A percentile compares a stretch with the other conserved stretches of the same genome.
Evolutionary conservation across 1,140 invertebrate genomes (phyloP).

Genomic region (Zophobas morio): DNA sequence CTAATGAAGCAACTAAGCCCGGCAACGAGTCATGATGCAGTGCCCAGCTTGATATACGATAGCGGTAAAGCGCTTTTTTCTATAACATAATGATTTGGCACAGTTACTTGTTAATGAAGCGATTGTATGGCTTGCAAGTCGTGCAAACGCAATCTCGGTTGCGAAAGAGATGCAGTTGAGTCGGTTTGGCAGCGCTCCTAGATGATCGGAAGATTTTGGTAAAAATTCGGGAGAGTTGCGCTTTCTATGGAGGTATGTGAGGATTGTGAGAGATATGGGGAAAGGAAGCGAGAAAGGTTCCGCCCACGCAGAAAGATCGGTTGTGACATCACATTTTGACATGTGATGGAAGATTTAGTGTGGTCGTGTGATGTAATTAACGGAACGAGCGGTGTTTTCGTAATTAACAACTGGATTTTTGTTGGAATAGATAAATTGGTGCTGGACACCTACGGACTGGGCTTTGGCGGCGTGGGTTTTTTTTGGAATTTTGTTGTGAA

Average conservation of each 20-base stretch:
- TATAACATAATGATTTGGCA: constrained; percentile 34
- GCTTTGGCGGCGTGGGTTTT: too few species aligned
- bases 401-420: constrained; percentile 20
- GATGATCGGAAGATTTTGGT: constrained; percentile 4
- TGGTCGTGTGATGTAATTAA: constrained; percentile 27
- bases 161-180: background rate
- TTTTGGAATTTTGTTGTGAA: too few species aligned
- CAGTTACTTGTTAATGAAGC: constrained; percentile 38
- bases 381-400: background rate
- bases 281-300: background rate
- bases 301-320: background rate
- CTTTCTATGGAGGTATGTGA: background rate
- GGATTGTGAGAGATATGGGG: too few species aligned
- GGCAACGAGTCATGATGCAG: constrained; percentile 4
- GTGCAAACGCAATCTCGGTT: constrained; percentile 18
- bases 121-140: constrained; percentile 8
- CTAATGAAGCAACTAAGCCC: constrained; percentile 34
- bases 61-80: constrained; percentile 38
- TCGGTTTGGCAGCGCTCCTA: background rate
- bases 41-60: constrained; percentile 23
- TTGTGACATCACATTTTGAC: constrained; percentile 17
- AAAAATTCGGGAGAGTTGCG: constrained; percentile 5
- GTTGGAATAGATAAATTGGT: constrained; percentile 13
- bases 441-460: background rate
- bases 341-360: constrained; percentile 20